Percentiles rank a stretch among this genome's conserved stretches.
Conservation (phyloP, 2,113 vertebrate species). For the Chaetodon auriga region DNA sequence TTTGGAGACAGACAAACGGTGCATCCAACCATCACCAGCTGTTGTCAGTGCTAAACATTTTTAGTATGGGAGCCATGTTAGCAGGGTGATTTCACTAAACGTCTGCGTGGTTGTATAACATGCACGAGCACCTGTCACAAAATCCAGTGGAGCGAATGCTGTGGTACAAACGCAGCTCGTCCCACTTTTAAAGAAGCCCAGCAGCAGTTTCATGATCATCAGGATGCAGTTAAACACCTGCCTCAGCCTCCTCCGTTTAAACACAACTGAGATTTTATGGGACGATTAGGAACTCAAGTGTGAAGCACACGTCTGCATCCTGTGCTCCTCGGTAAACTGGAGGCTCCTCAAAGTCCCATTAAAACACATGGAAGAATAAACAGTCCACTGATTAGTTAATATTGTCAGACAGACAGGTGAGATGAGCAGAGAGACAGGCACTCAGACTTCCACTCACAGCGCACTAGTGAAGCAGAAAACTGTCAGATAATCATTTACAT, state of each 20-base stretch:
- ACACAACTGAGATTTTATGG: neutral
- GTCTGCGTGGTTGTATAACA: neutral
- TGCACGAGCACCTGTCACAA: neutral
- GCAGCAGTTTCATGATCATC: neutral
- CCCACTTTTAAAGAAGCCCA: neutral
- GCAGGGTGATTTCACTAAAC: neutral
- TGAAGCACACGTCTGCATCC: neutral
- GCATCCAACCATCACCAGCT: neutral
- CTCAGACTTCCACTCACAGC: neutral
- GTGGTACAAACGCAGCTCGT: neutral
- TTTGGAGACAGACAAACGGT: neutral
- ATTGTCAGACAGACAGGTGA: neutral
- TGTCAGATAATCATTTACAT: slow-evolving; percentile 59
- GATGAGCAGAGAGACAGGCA: neutral
- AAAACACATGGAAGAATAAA: neutral
- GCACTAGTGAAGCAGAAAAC: slow-evolving; percentile 6
- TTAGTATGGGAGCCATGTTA: neutral
- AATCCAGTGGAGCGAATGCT: neutral
- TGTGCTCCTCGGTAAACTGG: neutral
- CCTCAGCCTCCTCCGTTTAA: neutral
- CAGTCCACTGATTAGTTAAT: neutral
- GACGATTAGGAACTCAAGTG: neutral
- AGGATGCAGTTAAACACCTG: slow-evolving; percentile 14
- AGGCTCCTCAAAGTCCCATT: neutral
- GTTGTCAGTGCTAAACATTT: neutral